phyloP scores from a whole-genome alignment of 2,113 vertebrate genomes.

The Calidris pygmaea region DNA sequence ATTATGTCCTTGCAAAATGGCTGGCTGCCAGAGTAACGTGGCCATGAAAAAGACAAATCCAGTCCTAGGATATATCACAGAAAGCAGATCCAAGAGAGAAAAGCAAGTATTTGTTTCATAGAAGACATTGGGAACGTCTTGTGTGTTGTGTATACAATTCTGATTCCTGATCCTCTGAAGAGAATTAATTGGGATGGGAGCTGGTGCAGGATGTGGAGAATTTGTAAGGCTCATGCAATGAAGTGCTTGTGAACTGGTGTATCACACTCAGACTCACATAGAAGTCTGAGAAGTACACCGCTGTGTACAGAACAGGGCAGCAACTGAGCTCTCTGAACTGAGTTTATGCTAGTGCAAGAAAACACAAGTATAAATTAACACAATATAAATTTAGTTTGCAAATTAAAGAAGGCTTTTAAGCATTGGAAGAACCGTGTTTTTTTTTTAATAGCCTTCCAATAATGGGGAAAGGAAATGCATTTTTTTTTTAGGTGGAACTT shows the following conservation, averaged over 20 bases:
- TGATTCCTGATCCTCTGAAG: not conserved
- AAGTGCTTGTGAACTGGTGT: not conserved
- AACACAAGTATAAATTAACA: not conserved
- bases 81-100: not conserved
- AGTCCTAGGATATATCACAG: not conserved
- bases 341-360: not conserved
- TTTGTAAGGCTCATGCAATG: not conserved
- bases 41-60: not conserved
- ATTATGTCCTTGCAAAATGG: not conserved
- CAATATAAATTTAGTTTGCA: not conserved
- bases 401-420: not conserved
- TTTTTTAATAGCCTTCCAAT: not conserved
- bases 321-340: not conserved
- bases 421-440: not conserved
- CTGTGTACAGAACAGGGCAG: not conserved
- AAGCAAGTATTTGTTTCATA: not conserved
- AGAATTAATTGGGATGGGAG: not conserved
- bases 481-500: not conserved
- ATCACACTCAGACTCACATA: not conserved
- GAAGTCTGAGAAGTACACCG: not conserved
- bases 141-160: not conserved
- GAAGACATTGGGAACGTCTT: not conserved
- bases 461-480: not conserved
- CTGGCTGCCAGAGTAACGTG: not conserved
- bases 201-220: not conserved